Evolutionary conservation across 64 coral and sea anemone genomes (phyloP), one percentile per base, ranked within the genome.

Genomic region (Montipora efflorescens): DNA sequence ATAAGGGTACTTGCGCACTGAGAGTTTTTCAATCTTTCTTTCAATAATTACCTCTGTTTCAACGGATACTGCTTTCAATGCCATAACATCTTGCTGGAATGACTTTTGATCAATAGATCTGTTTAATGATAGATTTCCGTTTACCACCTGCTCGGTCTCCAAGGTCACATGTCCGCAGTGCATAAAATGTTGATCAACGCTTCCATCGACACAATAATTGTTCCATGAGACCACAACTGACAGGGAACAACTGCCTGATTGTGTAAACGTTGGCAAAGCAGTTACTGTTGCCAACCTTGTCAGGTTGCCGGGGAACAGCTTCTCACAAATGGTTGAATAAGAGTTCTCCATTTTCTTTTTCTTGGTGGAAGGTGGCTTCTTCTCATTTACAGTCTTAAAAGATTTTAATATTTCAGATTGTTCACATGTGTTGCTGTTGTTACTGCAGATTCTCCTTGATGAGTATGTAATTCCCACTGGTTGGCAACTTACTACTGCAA

Each of bases 151-250:
- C 47, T 68, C 19, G 22, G 45, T 49, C 19, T 48, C 18, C 64
- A 85, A 49, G 21, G 44, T 71, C 47, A 85, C 16, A 49, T 85
- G 44, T 85, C 82, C 82, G 22, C 82, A 85, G 47, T 85, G 82
- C 82, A 71, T 85, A 7, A 46, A 70, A 70, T 71, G 64, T 28
- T 19, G 45, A 70, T 85, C 82, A 72, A 47, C 0, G 28, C 81
- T 84, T 67, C 81, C 61, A 84, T 84, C 18, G 9, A 36, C 7
- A 19, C 19, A 3, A 19, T 85, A 5, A 85, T 64, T 85, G 45
- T 16, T 85, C 82, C 82, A 85, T 21, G 64, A 49, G 3, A 85
- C 43, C 12, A 85, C 66, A 49, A 85, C 82, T 20, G 62, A 70
- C 62, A 85, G 16, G 4, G 46, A 50, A 70, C 62, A 85, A 85